phyloP scores from a whole-genome alignment of 1,140 invertebrate genomes.

The Pseudomyrmex pallidus region DNA sequence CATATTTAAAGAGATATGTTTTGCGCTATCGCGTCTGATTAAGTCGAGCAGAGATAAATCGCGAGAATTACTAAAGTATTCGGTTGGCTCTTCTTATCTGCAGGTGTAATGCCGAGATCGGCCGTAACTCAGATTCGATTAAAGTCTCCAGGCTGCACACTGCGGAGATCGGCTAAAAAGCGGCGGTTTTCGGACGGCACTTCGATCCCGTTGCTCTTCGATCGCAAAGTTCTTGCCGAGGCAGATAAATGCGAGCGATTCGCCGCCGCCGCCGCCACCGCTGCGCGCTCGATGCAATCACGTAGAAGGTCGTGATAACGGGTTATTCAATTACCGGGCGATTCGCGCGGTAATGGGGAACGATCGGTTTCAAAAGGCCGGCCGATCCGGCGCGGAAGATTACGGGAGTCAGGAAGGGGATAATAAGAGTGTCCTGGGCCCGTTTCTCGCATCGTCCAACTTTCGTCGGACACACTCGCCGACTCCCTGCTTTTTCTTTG shows the following conservation, averaged over 20 bases:
- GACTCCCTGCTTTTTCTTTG: constrained; percentile 45
- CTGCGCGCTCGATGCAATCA: constrained; percentile 69
- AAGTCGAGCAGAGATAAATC: constrained; percentile 43
- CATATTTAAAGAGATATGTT: not conserved
- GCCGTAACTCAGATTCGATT: constrained; percentile 58
- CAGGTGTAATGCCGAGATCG: constrained; percentile 40
- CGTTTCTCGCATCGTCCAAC: constrained; percentile 39
- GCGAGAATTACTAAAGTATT: constrained; percentile 48
- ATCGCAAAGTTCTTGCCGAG: constrained; percentile 67
- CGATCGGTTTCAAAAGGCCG: constrained; percentile 47
- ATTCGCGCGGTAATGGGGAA: constrained; percentile 60
- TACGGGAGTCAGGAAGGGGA: constrained; percentile 37
- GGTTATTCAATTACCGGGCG: constrained; percentile 70
- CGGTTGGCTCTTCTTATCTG: constrained; percentile 37
- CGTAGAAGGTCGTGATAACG: constrained; percentile 72
- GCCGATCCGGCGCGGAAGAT: constrained; percentile 61
- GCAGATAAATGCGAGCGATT: constrained; percentile 70
- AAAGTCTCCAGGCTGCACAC: constrained; percentile 36
- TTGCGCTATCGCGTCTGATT: constrained; percentile 18
- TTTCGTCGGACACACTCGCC: constrained; percentile 48
- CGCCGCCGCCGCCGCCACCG: constrained; percentile 11
- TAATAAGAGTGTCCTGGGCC: constrained; percentile 63
- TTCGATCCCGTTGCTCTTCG: constrained; percentile 49
- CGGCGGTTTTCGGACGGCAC: constrained; percentile 49
- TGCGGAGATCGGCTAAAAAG: constrained; percentile 52